Evolutionary conservation across 2,888 invertebrate genomes (phyloP).

Genomic region (Pharmacophagus antenor): DNA sequence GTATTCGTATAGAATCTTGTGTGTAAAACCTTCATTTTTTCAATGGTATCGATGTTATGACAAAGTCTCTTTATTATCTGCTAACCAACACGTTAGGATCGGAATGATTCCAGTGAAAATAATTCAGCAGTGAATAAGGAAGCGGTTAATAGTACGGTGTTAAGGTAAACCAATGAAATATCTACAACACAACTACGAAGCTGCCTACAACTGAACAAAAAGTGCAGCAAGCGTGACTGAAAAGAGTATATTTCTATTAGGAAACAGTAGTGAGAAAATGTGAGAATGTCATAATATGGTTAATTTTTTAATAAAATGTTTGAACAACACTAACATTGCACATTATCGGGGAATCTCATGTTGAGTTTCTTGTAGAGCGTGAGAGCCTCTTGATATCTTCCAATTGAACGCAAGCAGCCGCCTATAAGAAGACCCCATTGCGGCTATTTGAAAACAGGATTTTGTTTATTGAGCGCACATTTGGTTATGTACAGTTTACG

Average conservation of each 20-base stretch:
- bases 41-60: no score
- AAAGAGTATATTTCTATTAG: neutral
- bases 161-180: no score
- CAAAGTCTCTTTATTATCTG: no score
- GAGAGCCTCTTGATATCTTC: constrained; percentile 91
- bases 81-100: no score
- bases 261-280: neutral
- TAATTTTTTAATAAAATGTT: neutral
- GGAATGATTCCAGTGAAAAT: no score
- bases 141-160: no score
- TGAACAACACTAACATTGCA: constrained; percentile 86
- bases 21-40: no score
- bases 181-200: no score
- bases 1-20: no score
- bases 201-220: no score
- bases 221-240: neutral
- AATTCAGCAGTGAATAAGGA: no score
- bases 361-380: constrained; percentile 92
- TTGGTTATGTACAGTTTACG: neutral
- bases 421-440: constrained; percentile 92
- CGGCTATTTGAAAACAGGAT: constrained; percentile 68
- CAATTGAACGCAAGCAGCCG: constrained; percentile 87
- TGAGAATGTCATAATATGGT: no score
- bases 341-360: constrained; percentile 94
- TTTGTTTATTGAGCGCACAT: neutral